These are phyloP conservation scores for Dicrurus megarhynchus DNA, from an alignment of 2,113 vertebrate genomes.

Conservation along the genomic window DNA sequence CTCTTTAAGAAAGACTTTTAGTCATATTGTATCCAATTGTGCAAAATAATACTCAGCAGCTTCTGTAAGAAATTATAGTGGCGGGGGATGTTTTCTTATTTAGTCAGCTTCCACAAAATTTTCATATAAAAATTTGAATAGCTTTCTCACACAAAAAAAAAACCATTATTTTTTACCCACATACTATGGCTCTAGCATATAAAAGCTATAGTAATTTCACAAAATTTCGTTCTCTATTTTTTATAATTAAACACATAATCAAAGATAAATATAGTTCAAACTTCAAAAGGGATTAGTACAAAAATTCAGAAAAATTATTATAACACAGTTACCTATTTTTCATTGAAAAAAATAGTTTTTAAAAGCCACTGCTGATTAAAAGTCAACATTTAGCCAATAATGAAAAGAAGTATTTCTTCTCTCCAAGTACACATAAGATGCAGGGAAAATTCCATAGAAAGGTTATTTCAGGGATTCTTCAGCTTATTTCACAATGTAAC, in stretches of 20 bases:
- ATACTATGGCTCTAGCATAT: neutral
- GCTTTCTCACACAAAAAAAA: neutral
- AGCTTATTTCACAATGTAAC: neutral
- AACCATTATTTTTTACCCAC: rapidly evolving
- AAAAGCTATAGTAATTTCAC: constrained; percentile 12
- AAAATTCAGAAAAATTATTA: neutral
- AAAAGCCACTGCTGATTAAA: neutral
- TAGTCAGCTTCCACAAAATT: neutral
- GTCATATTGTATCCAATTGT: neutral
- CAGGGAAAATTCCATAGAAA: neutral
- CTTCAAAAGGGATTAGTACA: neutral
- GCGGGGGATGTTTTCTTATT: neutral
- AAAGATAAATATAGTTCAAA: neutral
- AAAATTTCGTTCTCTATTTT: neutral
- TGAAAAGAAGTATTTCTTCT: neutral
- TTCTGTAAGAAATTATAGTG: neutral
- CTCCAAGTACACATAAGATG: neutral
- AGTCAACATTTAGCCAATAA: neutral
- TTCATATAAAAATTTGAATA: neutral
- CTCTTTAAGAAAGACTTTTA: neutral
- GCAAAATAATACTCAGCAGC: neutral
- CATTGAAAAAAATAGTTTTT: neutral
- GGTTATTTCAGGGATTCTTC: neutral
- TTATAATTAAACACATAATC: neutral
- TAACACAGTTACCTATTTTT: neutral